These are phyloP conservation scores for Salminus brasiliensis DNA, from an alignment of 2,113 vertebrate species.

Conservation along the genomic window DNA sequence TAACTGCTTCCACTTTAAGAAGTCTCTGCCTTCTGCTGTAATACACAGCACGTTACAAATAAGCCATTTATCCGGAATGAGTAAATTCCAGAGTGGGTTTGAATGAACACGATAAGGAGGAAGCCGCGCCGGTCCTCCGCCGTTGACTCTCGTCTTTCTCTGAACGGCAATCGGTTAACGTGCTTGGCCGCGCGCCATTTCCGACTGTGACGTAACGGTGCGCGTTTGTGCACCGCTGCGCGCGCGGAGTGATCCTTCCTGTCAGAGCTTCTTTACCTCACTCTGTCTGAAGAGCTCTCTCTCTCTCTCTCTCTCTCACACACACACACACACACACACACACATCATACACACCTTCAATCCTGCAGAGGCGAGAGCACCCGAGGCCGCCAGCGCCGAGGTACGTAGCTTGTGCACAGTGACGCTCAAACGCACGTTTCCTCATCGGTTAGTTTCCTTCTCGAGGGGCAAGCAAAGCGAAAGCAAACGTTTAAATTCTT, in stretches of 20 bases:
- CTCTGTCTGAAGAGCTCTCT: not conserved
- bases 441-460: not conserved
- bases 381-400: not conserved
- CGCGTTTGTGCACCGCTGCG: not conserved
- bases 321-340: not conserved
- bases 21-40: not conserved
- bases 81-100: no score
- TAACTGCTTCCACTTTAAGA: not conserved
- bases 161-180: no score
- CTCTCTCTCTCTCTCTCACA: no score
- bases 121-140: no score
- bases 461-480: slow-evolving; percentile 5
- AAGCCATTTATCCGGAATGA: no score
- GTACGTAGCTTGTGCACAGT: slow-evolving; percentile 8
- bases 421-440: no score
- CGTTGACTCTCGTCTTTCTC: no score
- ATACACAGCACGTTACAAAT: no score
- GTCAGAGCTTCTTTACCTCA: not conserved
- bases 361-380: not conserved
- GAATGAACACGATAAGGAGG: no score
- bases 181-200: slow-evolving; percentile 16
- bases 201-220: slow-evolving; percentile 30
- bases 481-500: not conserved
- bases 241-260: not conserved
- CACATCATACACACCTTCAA: not conserved